These are phyloP conservation scores for Momotus momota DNA, from an alignment of 2,797 vertebrate species.

Conservation along the genomic window DNA sequence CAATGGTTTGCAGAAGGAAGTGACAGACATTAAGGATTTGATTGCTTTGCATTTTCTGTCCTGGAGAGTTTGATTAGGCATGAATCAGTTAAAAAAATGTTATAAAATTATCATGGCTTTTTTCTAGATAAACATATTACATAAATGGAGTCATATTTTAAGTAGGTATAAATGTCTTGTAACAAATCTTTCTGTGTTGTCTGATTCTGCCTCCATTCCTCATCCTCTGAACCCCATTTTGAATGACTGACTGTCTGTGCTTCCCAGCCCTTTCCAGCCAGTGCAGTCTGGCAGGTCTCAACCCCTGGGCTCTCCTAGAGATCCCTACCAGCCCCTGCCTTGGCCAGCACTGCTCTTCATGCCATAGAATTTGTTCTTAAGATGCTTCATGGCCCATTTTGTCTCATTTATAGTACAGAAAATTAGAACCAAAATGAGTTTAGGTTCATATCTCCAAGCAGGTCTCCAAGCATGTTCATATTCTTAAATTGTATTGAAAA, in stretches of 20 bases:
- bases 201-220: not conserved
- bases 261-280: not conserved
- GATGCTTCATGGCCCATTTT: not conserved
- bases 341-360: fast-evolving
- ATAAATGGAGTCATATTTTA: not conserved
- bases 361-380: fast-evolving
- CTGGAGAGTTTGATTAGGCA: not conserved
- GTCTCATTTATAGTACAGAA: not conserved
- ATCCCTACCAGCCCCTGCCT: not conserved
- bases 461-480: not conserved
- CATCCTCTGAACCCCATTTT: not conserved
- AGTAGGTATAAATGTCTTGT: not conserved
- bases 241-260: not conserved
- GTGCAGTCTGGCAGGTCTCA: not conserved
- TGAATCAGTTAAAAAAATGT: not conserved
- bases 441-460: not conserved
- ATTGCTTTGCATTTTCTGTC: not conserved
- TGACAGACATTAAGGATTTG: not conserved
- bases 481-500: not conserved
- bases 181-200: not conserved
- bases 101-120: fast-evolving
- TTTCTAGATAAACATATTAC: not conserved
- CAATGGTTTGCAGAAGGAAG: not conserved
- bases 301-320: not conserved
- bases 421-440: not conserved